phyloP scores from a whole-genome alignment of 2,113 vertebrate genomes.

The Pygoscelis antarcticus region DNA sequence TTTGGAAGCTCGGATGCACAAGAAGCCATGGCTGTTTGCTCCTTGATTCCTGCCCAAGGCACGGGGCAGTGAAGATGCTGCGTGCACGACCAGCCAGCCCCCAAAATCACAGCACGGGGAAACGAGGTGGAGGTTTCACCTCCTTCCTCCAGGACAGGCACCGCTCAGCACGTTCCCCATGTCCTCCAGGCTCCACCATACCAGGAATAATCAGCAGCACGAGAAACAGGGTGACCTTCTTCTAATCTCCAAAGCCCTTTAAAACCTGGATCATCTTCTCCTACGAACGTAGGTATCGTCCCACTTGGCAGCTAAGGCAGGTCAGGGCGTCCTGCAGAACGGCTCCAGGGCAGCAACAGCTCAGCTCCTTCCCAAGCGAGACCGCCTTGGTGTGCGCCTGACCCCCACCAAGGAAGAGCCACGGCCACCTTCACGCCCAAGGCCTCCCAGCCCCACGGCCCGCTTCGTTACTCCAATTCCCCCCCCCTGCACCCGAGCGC shows the following conservation, averaged over 20 bases:
- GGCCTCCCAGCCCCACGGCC: not conserved
- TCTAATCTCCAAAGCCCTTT: constrained; percentile 58
- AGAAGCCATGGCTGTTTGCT: not conserved
- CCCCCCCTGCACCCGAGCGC: too few relatives aligned
- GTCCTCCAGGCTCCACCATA: not conserved
- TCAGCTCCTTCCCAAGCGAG: not conserved
- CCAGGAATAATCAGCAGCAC: not conserved
- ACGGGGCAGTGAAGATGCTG: not conserved
- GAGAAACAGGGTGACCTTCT: constrained; percentile 9
- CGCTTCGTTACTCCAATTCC: fast-evolving
- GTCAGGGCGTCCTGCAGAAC: not conserved
- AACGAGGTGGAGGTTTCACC: fast-evolving
- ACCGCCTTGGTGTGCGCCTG: not conserved
- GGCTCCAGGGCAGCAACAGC: not conserved
- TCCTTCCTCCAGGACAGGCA: not conserved
- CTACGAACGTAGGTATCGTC: not conserved
- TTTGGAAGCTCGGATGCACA: not conserved
- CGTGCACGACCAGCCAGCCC: not conserved
- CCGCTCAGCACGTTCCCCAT: not conserved
- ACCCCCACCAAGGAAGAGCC: not conserved
- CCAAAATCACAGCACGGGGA: not conserved
- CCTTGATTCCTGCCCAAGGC: not conserved
- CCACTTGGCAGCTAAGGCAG: not conserved
- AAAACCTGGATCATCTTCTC: constrained; percentile 62
- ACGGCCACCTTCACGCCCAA: fast-evolving